These are phyloP conservation scores for Poeciliopsis presidionis DNA, from an alignment of 2,797 vertebrate species.

Conservation along the genomic window DNA sequence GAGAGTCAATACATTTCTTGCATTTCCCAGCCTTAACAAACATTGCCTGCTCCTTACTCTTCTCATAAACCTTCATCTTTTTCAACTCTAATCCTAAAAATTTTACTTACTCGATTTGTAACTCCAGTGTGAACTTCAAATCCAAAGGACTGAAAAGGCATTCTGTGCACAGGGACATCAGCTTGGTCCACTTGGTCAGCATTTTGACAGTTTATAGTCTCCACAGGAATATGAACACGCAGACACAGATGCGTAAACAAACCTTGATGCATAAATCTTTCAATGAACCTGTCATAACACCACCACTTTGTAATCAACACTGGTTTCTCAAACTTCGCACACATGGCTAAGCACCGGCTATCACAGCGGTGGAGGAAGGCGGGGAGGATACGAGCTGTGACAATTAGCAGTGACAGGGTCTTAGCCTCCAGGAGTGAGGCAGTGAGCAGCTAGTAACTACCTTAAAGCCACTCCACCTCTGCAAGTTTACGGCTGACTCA, in stretches of 20 bases:
- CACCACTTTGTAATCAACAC: conserved; percentile 60
- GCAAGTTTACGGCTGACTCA: conserved; percentile 4
- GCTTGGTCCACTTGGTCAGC: background rate
- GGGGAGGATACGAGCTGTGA: conserved; percentile 36
- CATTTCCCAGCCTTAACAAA: background rate
- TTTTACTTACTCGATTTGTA: background rate
- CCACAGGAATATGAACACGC: background rate
- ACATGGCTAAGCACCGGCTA: conserved; percentile 50
- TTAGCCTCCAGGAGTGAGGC: conserved; percentile 18
- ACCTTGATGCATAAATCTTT: conserved; percentile 46
- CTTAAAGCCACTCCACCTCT: conserved; percentile 15
- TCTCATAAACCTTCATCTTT: background rate
- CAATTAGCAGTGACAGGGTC: conserved; percentile 35
- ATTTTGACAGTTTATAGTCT: background rate
- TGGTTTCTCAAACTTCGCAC: conserved; percentile 53
- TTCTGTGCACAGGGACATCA: background rate
- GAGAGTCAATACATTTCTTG: background rate
- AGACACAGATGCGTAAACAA: conserved; percentile 37
- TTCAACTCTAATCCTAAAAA: background rate
- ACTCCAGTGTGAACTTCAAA: background rate
- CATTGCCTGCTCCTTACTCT: background rate
- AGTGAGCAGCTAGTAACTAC: conserved; percentile 22
- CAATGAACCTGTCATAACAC: conserved; percentile 61
- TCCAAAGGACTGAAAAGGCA: background rate
- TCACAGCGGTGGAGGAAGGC: conserved; percentile 28